Conservation (phyloP, 1,140 invertebrate genomes). For the Drosophila navojoa region DNA sequence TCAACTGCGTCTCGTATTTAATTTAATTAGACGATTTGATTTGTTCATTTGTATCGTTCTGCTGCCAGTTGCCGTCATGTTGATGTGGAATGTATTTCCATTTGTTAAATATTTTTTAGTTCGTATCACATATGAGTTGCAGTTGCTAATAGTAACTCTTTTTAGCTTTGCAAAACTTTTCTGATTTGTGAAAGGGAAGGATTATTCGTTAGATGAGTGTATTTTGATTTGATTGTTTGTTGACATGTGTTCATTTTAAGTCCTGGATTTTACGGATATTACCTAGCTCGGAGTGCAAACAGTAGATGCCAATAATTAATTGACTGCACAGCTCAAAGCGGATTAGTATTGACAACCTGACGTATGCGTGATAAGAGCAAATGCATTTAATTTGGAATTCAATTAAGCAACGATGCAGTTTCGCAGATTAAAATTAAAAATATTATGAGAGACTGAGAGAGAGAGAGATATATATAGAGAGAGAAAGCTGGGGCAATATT, state of each 20-base stretch:
- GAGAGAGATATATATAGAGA: too few relatives aligned
- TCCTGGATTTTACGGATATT: background rate
- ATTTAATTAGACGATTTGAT: constrained; percentile 47
- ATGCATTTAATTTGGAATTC: constrained; percentile 12
- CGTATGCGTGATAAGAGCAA: constrained; percentile 9
- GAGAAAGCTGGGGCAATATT: too few relatives aligned
- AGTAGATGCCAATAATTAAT: constrained; percentile 1
- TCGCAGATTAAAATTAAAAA: background rate
- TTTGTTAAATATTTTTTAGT: constrained; percentile 49
- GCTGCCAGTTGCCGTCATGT: constrained; percentile 43
- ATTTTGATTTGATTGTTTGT: background rate
- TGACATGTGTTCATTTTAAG: constrained; percentile 31
- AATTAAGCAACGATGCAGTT: background rate
- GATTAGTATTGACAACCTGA: constrained; percentile 9
- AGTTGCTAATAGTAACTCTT: constrained; percentile 41
- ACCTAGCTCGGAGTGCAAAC: background rate
- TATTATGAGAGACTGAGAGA: background rate
- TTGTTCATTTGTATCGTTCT: constrained; percentile 24
- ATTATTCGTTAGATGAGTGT: background rate
- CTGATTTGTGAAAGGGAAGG: background rate
- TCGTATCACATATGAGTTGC: constrained; percentile 75
- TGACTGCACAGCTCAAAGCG: background rate
- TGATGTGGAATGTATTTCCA: constrained; percentile 49
- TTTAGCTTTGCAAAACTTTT: constrained; percentile 11
- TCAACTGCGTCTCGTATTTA: constrained; percentile 34